phyloP scores from a whole-genome alignment of 1,140 invertebrate species.

The Luehdorfia chinensis region DNA sequence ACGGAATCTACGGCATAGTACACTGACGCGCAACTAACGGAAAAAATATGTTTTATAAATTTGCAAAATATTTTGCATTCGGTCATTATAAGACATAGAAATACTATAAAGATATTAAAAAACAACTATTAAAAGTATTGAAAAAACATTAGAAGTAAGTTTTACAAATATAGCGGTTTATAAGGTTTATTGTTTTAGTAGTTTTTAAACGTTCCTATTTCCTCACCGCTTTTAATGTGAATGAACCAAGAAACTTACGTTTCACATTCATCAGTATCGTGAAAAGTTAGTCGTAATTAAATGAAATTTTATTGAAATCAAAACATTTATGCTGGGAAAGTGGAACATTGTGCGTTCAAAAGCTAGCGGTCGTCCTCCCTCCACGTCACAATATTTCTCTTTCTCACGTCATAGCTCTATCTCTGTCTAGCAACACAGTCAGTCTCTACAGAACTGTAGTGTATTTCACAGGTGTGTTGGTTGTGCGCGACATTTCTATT shows the following conservation, averaged over 20 bases:
- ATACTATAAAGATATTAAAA: too few species aligned
- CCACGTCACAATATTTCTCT: slow-evolving; percentile 53
- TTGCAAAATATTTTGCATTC: background rate
- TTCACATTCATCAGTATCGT: too few species aligned
- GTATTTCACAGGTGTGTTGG: slow-evolving; percentile 50
- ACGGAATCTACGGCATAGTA: slow-evolving; percentile 31
- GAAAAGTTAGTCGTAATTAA: too few species aligned
- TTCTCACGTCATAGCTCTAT: slow-evolving; percentile 42
- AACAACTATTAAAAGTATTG: too few species aligned
- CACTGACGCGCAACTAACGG: slow-evolving; percentile 5
- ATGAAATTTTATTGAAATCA: slow-evolving; percentile 18
- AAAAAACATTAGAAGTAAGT: too few species aligned
- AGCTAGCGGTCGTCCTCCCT: slow-evolving; percentile 66
- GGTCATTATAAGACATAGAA: too few species aligned
- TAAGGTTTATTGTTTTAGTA: too few species aligned
- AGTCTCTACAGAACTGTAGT: slow-evolving; percentile 59
- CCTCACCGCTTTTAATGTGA: too few species aligned
- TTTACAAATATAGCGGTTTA: too few species aligned
- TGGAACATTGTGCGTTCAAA: slow-evolving; percentile 52
- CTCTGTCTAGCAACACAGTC: slow-evolving; percentile 51
- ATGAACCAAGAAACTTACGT: too few species aligned
- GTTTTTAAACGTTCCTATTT: too few species aligned
- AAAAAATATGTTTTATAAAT: slow-evolving; percentile 19
- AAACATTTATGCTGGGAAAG: slow-evolving; percentile 29
- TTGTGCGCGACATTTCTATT: slow-evolving; percentile 27